Evolutionary conservation across 2,888 invertebrate species (phyloP).

Genomic region (Tiliacea aurago): DNA sequence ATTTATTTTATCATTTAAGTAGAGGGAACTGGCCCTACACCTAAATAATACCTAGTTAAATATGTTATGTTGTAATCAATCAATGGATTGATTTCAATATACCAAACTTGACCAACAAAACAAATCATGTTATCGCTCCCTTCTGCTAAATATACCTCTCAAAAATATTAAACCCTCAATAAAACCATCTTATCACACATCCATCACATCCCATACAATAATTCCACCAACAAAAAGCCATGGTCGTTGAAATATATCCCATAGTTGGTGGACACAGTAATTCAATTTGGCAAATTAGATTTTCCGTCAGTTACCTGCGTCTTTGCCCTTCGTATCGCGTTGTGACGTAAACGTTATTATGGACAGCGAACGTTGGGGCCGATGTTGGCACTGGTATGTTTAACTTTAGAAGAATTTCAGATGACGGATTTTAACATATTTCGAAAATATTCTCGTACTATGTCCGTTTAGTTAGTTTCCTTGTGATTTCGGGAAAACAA

Average conservation of each 20-base stretch:
- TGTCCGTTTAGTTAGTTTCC: not conserved
- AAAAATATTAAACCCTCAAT: not conserved
- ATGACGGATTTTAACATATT: too few species aligned
- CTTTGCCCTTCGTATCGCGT: slow-evolving; percentile 76
- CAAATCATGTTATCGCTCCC: not conserved
- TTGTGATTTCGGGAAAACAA: not conserved
- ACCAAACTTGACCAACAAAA: not conserved
- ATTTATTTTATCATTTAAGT: too few species aligned
- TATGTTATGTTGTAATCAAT: too few species aligned
- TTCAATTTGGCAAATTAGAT: slow-evolving; percentile 90
- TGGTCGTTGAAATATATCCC: slow-evolving; percentile 71
- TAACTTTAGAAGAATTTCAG: too few species aligned
- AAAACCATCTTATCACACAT: not conserved
- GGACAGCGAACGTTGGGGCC: slow-evolving; percentile 69
- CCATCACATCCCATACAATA: slow-evolving; percentile 39
- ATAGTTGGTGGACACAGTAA: slow-evolving; percentile 84
- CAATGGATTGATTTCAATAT: too few species aligned
- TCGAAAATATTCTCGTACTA: not conserved
- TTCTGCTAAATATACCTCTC: not conserved
- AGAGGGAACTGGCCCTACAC: too few species aligned
- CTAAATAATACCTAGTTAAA: too few species aligned
- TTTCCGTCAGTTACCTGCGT: slow-evolving; percentile 88
- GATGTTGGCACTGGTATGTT: slow-evolving; percentile 25
- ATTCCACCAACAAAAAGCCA: slow-evolving; percentile 45
- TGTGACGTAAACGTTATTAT: slow-evolving; percentile 70